These are phyloP conservation scores for Melanotaenia nigrans DNA, from an alignment of 2,797 vertebrate genomes.

Conservation along the genomic window DNA sequence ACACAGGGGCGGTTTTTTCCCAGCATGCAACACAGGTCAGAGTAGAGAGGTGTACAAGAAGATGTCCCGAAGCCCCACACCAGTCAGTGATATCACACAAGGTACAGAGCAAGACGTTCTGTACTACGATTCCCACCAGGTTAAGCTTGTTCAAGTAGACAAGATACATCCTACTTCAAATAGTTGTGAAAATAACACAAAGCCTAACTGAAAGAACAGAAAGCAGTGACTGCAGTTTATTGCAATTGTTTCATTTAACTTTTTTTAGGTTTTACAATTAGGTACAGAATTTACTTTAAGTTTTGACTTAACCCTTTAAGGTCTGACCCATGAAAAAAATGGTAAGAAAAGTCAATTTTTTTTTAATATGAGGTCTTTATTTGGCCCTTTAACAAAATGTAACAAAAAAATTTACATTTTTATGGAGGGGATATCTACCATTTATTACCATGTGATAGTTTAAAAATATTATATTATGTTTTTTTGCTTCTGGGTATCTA, in stretches of 20 bases:
- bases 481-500: too few relatives aligned
- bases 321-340: too few relatives aligned
- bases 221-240: not conserved
- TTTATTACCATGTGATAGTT: too few relatives aligned
- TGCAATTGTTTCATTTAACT: not conserved
- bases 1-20: conserved; percentile 61
- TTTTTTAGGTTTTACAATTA: not conserved
- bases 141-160: conserved; percentile 29
- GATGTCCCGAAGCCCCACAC: conserved; percentile 48
- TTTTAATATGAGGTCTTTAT: too few relatives aligned
- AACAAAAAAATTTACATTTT: too few relatives aligned
- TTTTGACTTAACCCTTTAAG: not conserved
- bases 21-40: conserved; percentile 68
- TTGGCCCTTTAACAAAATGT: too few relatives aligned
- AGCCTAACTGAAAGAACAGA: conserved; percentile 8
- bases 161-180: conserved; percentile 16
- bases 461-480: too few relatives aligned
- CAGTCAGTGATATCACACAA: conserved; percentile 55
- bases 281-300: not conserved
- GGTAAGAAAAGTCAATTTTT: too few relatives aligned
- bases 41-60: conserved; percentile 59
- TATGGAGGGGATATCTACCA: too few relatives aligned
- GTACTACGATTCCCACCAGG: conserved; percentile 33
- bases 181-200: conserved; percentile 31
- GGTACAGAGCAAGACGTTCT: conserved; percentile 53